Evolutionary conservation across 2,888 invertebrate species (phyloP).

Genomic region (Pteria penguin): DNA sequence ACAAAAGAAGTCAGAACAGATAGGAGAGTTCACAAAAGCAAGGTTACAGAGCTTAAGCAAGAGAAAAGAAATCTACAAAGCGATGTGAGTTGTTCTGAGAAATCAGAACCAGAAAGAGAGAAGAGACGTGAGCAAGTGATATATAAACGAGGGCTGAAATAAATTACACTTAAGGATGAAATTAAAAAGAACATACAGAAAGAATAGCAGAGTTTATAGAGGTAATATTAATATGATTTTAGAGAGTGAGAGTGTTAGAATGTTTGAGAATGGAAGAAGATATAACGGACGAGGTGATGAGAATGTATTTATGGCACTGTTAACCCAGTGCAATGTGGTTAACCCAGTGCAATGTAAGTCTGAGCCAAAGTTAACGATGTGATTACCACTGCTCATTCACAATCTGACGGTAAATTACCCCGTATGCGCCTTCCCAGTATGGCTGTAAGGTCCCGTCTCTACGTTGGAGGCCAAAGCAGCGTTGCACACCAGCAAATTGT

Average conservation of each 20-base stretch:
- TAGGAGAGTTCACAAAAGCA: neutral
- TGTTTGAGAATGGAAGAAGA: slow-evolving; percentile 1
- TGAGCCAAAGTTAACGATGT: slow-evolving; percentile 1
- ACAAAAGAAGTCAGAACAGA: too few species aligned
- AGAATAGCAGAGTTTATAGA: neutral
- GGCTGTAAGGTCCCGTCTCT: slow-evolving; percentile 1
- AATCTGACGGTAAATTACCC: neutral
- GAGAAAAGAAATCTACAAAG: neutral
- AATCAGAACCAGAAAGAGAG: too few species aligned
- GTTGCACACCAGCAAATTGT: slow-evolving; percentile 34
- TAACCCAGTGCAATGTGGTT: neutral
- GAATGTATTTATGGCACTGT: neutral
- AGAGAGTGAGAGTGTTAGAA: neutral
- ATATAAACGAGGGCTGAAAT: neutral
- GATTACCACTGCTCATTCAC: neutral
- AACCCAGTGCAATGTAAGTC: slow-evolving; percentile 3
- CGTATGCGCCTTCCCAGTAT: neutral
- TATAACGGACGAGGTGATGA: slow-evolving; percentile 1
- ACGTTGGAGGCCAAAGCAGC: slow-evolving; percentile 28
- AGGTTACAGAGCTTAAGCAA: neutral
- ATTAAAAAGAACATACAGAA: neutral
- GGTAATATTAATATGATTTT: neutral
- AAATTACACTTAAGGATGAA: neutral
- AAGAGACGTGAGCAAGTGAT: neutral
- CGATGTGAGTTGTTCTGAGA: neutral